Evolutionary conservation across 1,140 invertebrate species (phyloP), one percentile per base, ranked within the genome.

Genomic region (Magallana ariakensis): DNA sequence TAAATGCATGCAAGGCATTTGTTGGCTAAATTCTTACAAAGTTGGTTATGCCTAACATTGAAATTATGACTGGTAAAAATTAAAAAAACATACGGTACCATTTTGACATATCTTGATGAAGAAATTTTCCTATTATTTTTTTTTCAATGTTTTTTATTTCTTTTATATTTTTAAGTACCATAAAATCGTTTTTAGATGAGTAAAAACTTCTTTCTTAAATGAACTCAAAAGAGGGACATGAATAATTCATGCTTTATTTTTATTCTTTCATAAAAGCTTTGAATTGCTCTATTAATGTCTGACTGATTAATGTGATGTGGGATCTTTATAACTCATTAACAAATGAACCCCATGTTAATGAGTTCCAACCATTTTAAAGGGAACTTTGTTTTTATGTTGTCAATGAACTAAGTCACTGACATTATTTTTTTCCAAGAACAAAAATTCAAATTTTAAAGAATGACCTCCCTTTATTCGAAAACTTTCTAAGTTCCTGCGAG

Each of bases 241-340:
- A 70, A 70, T 70, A 70, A 70, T 70, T 70, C 66, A 70, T 70
- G 22, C 9, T 26, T 22, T 26, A 19, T 70, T 10, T 26, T 22
- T 26, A 19, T 26, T 70, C 66, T 33, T 70, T 10, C 22, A 70
- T 13, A 13, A 13, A 26, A 70, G 19, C 22, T 70, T 70, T 70
- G 66, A 70, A 70, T 70, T 19, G 11, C 22, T 26, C 33, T 26
- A 11, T 70, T 70, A 70, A 70, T 70, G 66, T 70, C 66, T 33
- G 22, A 22, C 66, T 70, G 66, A 70, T 70, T 70, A 70, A 70
- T 70, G 66, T 70, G 22, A 26, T 26, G 66, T 11, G 66, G 19
- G 13, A 26, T 33, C 19, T 70, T 70, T 26, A 70, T 70, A 70
- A 33, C 13, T 70, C 66, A 70, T 70, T 70, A 70, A 70, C 66